These are phyloP conservation scores for Falcunculus frontatus DNA, from an alignment of 2,113 vertebrate genomes.

Conservation along the genomic window DNA sequence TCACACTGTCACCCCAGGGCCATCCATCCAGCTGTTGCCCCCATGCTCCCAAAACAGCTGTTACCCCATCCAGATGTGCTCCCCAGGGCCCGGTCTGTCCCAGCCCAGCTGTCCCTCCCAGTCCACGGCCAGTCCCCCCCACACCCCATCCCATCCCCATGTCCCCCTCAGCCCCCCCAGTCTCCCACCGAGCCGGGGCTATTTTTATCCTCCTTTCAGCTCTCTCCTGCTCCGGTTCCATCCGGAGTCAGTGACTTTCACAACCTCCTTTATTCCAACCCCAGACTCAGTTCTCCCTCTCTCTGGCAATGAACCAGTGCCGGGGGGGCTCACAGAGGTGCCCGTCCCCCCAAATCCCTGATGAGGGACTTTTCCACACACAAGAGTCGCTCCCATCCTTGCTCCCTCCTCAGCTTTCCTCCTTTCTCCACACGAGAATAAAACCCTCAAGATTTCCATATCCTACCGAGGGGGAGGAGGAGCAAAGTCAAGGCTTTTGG, in stretches of 20 bases:
- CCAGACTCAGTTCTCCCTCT: neutral
- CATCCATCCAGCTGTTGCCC: neutral
- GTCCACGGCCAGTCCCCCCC: neutral
- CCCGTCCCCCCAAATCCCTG: accelerated
- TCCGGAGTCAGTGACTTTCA: neutral
- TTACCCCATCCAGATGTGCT: neutral
- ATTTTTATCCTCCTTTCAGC: neutral
- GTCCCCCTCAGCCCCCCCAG: neutral
- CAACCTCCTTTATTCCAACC: neutral
- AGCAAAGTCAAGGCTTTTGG: neutral
- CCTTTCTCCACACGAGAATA: neutral
- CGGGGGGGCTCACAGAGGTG: neutral
- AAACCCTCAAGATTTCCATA: neutral
- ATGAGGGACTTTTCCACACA: accelerated
- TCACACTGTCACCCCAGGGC: neutral
- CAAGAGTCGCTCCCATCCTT: neutral
- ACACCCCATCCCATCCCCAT: neutral
- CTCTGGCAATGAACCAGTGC: neutral
- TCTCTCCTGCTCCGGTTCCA: neutral
- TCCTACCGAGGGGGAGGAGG: neutral
- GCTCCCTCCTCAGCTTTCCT: neutral
- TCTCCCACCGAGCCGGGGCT: neutral
- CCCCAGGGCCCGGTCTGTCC: neutral
- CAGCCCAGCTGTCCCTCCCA: neutral
- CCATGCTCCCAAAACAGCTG: neutral